Percentiles rank a stretch among this genome's conserved stretches.
Evolutionary conservation across 2,113 vertebrate genomes (phyloP).

Genomic region (Gallinago undulata): DNA sequence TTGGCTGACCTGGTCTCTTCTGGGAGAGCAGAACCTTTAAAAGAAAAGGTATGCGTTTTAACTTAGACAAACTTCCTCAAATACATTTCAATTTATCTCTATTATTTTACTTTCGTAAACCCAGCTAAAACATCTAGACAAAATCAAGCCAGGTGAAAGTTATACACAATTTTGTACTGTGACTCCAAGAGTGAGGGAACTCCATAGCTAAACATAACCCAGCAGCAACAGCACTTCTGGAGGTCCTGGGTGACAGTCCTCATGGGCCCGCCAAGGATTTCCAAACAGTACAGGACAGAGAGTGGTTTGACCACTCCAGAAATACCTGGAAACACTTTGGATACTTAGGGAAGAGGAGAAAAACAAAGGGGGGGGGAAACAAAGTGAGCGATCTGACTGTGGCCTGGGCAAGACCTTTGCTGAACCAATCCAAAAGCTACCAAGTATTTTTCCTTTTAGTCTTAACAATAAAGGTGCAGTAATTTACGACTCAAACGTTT

Average conservation of each 20-base stretch:
- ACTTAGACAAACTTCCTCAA: not conserved
- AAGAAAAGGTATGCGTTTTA: not conserved
- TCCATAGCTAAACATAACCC: not conserved
- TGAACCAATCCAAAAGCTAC: not conserved
- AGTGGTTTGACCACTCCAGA: not conserved
- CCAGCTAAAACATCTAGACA: not conserved
- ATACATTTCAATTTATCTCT: not conserved
- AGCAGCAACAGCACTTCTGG: not conserved
- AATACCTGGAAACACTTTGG: not conserved
- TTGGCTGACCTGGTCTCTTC: not conserved
- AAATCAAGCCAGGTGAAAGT: not conserved
- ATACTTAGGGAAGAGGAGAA: not conserved
- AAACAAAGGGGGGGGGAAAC: not conserved
- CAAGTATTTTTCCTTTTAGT: not conserved
- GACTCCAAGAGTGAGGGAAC: not conserved
- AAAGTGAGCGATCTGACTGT: not conserved
- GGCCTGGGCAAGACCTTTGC: not conserved
- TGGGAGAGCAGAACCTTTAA: not conserved
- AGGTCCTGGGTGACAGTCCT: not conserved
- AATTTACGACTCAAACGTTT: not conserved
- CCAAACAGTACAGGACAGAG: not conserved
- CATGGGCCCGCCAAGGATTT: not conserved
- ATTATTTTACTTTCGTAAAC: not conserved
- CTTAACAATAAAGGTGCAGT: not conserved
- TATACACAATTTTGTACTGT: not conserved